A percentile compares a stretch with the other conserved stretches of the same genome.
Conservation (phyloP, 2,113 vertebrate genomes). For the Melanerpes aurifrons region DNA sequence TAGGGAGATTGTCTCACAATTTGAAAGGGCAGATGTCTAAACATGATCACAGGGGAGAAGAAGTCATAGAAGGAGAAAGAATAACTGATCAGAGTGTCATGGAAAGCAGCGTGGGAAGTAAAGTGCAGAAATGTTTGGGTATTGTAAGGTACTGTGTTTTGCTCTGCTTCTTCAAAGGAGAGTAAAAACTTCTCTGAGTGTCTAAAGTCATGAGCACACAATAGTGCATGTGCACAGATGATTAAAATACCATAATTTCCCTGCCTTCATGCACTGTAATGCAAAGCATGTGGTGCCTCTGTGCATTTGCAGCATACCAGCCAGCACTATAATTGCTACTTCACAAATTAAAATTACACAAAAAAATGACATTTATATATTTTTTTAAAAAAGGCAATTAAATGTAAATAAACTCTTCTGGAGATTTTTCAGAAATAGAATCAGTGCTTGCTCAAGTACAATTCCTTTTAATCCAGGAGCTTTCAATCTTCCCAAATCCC, state of each 20-base stretch:
- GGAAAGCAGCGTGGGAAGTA: background rate
- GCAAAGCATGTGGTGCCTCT: background rate
- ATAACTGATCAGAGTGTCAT: background rate
- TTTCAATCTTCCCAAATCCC: conserved; percentile 47
- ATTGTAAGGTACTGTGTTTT: background rate
- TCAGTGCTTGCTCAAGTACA: conserved; percentile 23
- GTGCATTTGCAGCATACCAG: background rate
- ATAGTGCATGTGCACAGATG: background rate
- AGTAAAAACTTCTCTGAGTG: conserved; percentile 3
- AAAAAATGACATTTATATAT: background rate
- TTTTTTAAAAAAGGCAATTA: background rate
- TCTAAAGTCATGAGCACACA: background rate
- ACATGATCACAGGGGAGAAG: background rate
- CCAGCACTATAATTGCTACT: background rate
- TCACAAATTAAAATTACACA: conserved; percentile 11
- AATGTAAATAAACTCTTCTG: conserved; percentile 35
- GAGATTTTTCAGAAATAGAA: conserved; percentile 43
- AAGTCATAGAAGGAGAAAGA: background rate
- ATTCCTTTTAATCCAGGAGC: conserved; percentile 30
- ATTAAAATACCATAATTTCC: conserved; percentile 22
- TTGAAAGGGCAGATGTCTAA: background rate
- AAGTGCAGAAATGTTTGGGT: background rate
- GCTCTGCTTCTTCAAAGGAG: background rate
- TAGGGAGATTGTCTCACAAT: background rate
- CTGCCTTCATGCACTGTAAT: background rate